Conservation (phyloP, 2,113 vertebrate species). For the Aegithalos caudatus region DNA sequence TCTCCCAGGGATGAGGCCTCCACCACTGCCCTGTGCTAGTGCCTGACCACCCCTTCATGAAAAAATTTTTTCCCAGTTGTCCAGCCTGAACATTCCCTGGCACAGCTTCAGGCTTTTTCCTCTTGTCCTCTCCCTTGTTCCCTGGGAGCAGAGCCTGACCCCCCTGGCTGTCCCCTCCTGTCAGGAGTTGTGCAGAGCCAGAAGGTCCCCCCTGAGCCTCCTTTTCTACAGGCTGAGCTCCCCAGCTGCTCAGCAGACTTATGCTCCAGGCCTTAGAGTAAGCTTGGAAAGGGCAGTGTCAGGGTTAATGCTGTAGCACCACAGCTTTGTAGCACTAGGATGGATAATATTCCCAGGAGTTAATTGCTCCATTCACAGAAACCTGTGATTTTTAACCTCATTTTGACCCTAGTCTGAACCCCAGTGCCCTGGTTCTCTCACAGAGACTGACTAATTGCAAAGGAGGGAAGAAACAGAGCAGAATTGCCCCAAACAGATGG, state of each 20-base stretch:
- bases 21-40: neutral
- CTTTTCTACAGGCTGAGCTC: neutral
- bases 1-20: neutral
- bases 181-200: neutral
- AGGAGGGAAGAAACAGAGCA: neutral
- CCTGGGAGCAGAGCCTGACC: neutral
- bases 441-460: neutral
- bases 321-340: neutral
- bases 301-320: neutral
- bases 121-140: neutral
- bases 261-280: neutral
- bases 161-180: accelerated
- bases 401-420: neutral
- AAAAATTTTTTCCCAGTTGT: neutral
- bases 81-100: neutral
- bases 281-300: neutral
- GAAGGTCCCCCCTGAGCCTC: neutral
- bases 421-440: neutral
- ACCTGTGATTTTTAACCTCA: neutral
- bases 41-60: neutral
- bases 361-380: neutral
- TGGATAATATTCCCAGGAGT: neutral
- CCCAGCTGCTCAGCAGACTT: neutral
- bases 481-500: neutral
- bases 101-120: neutral